These are phyloP conservation scores for Sebastes reedi DNA, from an alignment of 2,797 vertebrate species.

Conservation along the genomic window DNA sequence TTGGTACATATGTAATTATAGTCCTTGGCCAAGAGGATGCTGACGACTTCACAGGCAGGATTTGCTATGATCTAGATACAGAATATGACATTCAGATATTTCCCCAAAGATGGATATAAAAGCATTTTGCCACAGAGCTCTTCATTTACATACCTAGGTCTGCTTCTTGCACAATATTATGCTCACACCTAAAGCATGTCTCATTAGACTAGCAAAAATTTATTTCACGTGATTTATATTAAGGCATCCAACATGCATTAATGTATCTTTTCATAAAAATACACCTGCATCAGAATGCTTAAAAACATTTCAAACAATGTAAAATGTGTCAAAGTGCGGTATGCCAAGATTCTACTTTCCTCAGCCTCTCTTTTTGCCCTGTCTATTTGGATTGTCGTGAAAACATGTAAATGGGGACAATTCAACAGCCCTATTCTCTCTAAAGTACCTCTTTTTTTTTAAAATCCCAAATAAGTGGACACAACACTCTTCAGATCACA, in stretches of 20 bases:
- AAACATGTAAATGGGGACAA: conserved; percentile 66
- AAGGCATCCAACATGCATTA: conserved; percentile 80
- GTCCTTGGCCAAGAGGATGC: conserved; percentile 57
- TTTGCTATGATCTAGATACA: conserved; percentile 25
- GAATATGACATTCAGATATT: conserved; percentile 35
- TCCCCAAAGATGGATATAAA: conserved; percentile 24
- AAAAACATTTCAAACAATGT: conserved; percentile 81
- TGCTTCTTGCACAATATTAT: conserved; percentile 67
- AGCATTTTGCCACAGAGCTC: conserved; percentile 72
- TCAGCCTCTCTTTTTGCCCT: conserved; percentile 69
- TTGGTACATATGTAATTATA: conserved; percentile 28
- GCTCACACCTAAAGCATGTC: conserved; percentile 69
- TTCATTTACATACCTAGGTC: conserved; percentile 41
- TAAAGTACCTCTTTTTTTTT: conserved; percentile 74
- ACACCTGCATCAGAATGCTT: conserved; percentile 81
- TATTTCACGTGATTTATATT: conserved; percentile 72
- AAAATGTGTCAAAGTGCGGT: conserved; percentile 86
- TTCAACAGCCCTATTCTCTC: conserved; percentile 69
- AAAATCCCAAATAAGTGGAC: conserved; percentile 69
- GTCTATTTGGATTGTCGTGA: conserved; percentile 85
- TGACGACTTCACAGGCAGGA: conserved; percentile 44
- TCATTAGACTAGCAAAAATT: conserved; percentile 62
- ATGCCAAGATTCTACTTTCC: conserved; percentile 78
- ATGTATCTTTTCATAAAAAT: conserved; percentile 74
- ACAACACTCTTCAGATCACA: conserved; percentile 58